Base-by-base conservation (phyloP, 2,888 invertebrate genomes). In the Hyles lineata region DNA sequence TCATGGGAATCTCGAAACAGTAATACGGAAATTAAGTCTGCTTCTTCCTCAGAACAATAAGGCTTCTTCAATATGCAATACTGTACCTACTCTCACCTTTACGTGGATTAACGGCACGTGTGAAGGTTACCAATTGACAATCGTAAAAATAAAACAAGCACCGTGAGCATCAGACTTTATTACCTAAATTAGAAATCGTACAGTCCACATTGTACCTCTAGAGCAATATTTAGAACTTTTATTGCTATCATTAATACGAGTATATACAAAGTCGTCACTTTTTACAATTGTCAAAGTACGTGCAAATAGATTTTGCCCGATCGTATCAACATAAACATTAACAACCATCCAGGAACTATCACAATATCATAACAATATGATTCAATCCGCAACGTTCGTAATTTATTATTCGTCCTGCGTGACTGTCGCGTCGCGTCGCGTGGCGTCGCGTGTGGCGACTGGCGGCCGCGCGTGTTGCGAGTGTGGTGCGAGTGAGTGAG, bases 131-230 rank as follows among this genome's bases (percentile, higher is more conserved):
- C 70, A 21, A 62, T 60, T 73, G n/a, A n/a, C n/a, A n/a, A n/a
- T n/a, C n/a, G n/a, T 19, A 19, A 25, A 52, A 78, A 75, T 77
- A 77, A 81, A 81, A 79, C 79, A 77, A 77, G 76, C 76, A 3
- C n/a, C 2, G 50, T 84, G 84, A 84, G 84, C 84, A 84, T 84
- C 82, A 84, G 84, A 84, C 81, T 83, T 82, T 79, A 81, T 80
- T 79, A 79, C 73, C 76, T 79, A 76, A 76, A 74, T 75, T 74
- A 73, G 72, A 72, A 72, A 74, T 74, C 70, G 75, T 74, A 70
- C 70, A 70, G 70, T 62, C 78, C 76, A 74, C 72, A 75, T 75
- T 77, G 76, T 78, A 73, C 76, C 76, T 73, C 76, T 74, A 50
- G 75, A 73, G 74, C 74, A 77, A 76, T 77, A 79, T 79, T 79